Conservation (phyloP, 2,888 invertebrate species). For the Trissolcus brochymenae region DNA sequence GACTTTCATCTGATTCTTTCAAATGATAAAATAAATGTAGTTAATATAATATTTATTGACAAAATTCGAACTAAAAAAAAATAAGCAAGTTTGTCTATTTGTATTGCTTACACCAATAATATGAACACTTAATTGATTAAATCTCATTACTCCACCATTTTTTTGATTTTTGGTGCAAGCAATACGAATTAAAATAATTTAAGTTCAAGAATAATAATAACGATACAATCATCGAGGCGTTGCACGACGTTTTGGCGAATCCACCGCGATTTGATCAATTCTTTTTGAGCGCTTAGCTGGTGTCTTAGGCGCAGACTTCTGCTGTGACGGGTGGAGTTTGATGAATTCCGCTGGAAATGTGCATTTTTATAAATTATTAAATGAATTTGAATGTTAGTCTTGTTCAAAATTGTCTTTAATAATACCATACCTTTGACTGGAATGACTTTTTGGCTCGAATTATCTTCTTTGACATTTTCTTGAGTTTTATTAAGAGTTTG, state of each 20-base stretch:
- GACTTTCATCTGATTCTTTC: too few species aligned
- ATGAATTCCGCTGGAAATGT: slow-evolving; percentile 31
- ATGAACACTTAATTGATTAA: background rate
- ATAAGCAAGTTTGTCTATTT: background rate
- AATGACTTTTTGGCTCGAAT: slow-evolving; percentile 15
- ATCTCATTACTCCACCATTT: too few species aligned
- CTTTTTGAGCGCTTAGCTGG: slow-evolving; percentile 13
- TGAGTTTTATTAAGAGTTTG: background rate
- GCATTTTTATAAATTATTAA: background rate
- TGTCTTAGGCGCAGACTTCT: slow-evolving; percentile 20
- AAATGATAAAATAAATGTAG: too few species aligned
- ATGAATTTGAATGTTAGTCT: too few species aligned
- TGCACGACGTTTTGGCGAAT: slow-evolving; percentile 1
- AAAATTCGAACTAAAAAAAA: too few species aligned
- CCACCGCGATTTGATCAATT: background rate
- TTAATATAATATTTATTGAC: too few species aligned
- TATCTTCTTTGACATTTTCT: background rate
- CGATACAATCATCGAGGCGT: background rate
- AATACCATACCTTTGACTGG: slow-evolving; percentile 20
- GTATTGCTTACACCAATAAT: background rate
- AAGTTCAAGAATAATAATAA: background rate
- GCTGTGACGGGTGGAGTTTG: slow-evolving; percentile 26
- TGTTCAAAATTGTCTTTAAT: background rate
- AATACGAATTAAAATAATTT: background rate
- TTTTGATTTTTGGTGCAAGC: too few species aligned